These are phyloP conservation scores for Drosophila oshimai DNA, from an alignment of 1,140 invertebrate genomes.

Conservation along the genomic window DNA sequence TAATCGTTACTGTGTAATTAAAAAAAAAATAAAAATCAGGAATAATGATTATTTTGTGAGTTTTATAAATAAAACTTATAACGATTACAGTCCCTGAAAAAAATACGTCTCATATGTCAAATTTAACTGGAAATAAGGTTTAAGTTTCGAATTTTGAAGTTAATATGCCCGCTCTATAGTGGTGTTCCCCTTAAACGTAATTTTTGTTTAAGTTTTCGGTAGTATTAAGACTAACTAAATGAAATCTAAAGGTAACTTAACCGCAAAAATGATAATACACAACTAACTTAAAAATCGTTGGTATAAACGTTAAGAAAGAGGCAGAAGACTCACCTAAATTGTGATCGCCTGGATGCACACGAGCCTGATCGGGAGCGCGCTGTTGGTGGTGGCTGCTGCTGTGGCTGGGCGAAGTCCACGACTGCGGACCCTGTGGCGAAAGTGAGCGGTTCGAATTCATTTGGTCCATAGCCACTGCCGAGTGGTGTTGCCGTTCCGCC, in stretches of 20 bases:
- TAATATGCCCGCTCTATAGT: too few species aligned
- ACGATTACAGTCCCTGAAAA: too few species aligned
- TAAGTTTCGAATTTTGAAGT: too few species aligned
- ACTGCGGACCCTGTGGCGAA: constrained; percentile 86
- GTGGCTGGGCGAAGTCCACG: constrained; percentile 84
- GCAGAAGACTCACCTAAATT: constrained; percentile 71
- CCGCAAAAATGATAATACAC: neutral
- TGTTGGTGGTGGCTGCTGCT: constrained; percentile 76
- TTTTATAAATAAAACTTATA: too few species aligned
- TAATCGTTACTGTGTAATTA: too few species aligned
- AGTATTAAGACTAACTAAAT: too few species aligned
- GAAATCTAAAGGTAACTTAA: neutral
- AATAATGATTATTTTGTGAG: too few species aligned
- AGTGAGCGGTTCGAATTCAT: constrained; percentile 83
- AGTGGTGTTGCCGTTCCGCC: constrained; percentile 82
- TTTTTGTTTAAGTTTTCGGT: too few species aligned
- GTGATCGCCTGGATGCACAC: constrained; percentile 84
- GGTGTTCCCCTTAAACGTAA: too few species aligned
- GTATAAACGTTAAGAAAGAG: neutral
- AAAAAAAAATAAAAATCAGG: too few species aligned
- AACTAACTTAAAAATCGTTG: neutral
- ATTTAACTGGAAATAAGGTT: too few species aligned
- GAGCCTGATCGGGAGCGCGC: constrained; percentile 82
- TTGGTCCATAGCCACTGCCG: constrained; percentile 81
- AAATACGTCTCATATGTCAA: too few species aligned